These are phyloP conservation scores for Cololabis saira DNA, from an alignment of 2,113 vertebrate species.

Conservation along the genomic window DNA sequence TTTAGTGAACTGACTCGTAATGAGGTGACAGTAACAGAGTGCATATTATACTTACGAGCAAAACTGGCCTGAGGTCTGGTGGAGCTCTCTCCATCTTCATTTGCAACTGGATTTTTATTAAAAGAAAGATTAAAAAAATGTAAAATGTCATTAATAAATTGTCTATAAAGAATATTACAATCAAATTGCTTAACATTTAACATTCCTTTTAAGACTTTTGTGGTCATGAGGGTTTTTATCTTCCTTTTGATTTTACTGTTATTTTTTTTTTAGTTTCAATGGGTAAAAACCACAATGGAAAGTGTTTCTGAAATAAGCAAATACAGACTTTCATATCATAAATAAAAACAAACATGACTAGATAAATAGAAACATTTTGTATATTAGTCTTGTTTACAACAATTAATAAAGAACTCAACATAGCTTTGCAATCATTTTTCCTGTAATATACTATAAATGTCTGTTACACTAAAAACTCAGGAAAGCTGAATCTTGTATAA, in stretches of 20 bases:
- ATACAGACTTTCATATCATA: too few relatives aligned
- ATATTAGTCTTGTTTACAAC: too few relatives aligned
- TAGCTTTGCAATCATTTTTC: too few relatives aligned
- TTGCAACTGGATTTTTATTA: constrained; percentile 85
- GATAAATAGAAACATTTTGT: too few relatives aligned
- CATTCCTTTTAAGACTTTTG: not conserved
- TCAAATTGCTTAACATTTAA: not conserved
- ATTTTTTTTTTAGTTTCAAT: too few relatives aligned
- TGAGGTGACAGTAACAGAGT: not conserved
- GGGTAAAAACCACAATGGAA: not conserved
- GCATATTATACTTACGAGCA: constrained; percentile 84
- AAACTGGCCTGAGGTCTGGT: constrained; percentile 86
- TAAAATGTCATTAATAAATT: too few relatives aligned
- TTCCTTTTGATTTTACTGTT: not conserved
- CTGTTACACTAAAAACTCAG: too few relatives aligned
- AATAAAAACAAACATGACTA: too few relatives aligned
- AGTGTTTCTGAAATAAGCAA: not conserved
- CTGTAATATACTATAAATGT: too few relatives aligned
- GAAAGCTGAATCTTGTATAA: too few relatives aligned
- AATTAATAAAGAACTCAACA: too few relatives aligned
- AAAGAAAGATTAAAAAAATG: not conserved
- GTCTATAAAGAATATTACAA: not conserved
- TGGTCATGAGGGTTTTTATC: not conserved
- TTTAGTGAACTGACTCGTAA: constrained; percentile 5
- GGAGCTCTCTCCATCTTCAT: constrained; percentile 89